These are phyloP conservation scores for Sebastes matsubarae DNA, from an alignment of 2,797 vertebrate species.

Conservation along the genomic window DNA sequence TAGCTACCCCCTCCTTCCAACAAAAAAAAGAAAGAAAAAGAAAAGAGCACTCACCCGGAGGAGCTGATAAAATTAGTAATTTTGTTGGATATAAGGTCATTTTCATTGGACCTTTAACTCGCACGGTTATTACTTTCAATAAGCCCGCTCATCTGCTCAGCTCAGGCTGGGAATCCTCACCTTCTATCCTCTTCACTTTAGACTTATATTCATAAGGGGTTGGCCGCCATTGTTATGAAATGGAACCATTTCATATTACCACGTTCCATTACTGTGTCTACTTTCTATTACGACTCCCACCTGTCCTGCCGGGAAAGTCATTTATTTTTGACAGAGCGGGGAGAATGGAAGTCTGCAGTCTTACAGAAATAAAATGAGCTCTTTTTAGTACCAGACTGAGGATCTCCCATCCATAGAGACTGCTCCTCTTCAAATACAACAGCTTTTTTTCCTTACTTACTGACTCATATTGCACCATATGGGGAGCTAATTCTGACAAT, in stretches of 20 bases:
- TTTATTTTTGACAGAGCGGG: conserved; percentile 44
- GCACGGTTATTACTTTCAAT: conserved; percentile 56
- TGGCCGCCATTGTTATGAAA: conserved; percentile 56
- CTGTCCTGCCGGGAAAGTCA: conserved; percentile 43
- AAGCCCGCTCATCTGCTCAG: conserved; percentile 45
- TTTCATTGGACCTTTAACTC: conserved; percentile 50
- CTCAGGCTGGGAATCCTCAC: conserved; percentile 31
- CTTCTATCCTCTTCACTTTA: conserved; percentile 37
- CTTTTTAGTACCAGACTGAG: conserved; percentile 1
- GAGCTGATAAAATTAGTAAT: conserved; percentile 87
- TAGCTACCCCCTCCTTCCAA: too few relatives aligned
- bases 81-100: conserved; percentile 30
- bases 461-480: neutral
- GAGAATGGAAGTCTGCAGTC: conserved; percentile 28
- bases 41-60: conserved; percentile 85
- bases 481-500: conserved; percentile 14
- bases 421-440: conserved; percentile 3
- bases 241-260: conserved; percentile 49
- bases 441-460: neutral
- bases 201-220: conserved; percentile 41
- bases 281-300: conserved; percentile 55
- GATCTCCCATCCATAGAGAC: neutral
- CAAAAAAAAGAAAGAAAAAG: conserved; percentile 28
- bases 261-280: conserved; percentile 51
- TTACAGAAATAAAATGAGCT: conserved; percentile 46